These are phyloP conservation scores for Eueremaeus valkanovi DNA, from an alignment of 2,888 invertebrate species.

Conservation along the genomic window DNA sequence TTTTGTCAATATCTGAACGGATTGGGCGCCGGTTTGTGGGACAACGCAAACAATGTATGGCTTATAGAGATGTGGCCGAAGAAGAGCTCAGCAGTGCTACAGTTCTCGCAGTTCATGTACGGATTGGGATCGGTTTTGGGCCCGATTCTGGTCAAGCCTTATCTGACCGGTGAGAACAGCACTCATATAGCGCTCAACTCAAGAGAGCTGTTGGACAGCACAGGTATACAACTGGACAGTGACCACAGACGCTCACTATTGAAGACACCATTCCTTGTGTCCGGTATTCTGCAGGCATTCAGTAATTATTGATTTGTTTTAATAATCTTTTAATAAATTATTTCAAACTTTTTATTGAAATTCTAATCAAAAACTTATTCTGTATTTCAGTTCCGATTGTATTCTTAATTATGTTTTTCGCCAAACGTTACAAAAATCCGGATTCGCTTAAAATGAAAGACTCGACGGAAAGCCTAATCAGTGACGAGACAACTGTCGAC, in stretches of 20 bases:
- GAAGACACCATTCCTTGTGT: background rate
- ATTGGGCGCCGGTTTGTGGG: slow-evolving; percentile 30
- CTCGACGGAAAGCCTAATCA: background rate
- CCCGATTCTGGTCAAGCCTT: slow-evolving; percentile 39
- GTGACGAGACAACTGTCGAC: background rate
- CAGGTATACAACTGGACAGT: background rate
- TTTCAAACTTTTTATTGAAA: background rate
- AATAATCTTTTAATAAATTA: background rate
- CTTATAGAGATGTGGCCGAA: slow-evolving; percentile 39
- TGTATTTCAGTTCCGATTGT: background rate
- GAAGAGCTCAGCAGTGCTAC: slow-evolving; percentile 32
- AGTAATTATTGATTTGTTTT: background rate
- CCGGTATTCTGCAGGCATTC: background rate
- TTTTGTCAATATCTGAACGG: background rate
- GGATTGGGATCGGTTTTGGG: slow-evolving; percentile 38
- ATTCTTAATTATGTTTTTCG: slow-evolving; percentile 23
- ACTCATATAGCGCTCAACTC: background rate
- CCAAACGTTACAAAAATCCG: background rate
- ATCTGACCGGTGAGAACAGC: slow-evolving; percentile 23
- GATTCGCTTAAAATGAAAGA: background rate
- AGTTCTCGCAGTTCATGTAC: slow-evolving; percentile 41
- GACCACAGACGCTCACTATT: background rate
- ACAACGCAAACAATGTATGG: slow-evolving; percentile 35
- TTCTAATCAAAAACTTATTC: too few species aligned
- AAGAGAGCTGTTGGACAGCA: background rate